Evolutionary conservation across 2,113 vertebrate genomes (phyloP), one percentile per base, ranked within the genome.

Genomic region (Bostrychus sinensis): DNA sequence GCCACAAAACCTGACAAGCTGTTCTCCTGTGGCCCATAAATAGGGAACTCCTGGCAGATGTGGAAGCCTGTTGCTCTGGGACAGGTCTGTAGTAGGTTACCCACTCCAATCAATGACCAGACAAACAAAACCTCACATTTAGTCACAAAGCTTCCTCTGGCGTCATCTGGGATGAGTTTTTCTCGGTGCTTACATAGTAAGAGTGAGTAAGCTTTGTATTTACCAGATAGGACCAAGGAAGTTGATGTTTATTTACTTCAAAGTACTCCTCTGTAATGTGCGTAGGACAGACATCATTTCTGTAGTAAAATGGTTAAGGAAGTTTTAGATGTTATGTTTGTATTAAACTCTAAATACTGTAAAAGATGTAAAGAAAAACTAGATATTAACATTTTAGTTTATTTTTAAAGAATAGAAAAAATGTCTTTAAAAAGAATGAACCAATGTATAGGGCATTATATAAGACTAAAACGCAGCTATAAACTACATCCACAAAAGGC

Each of bases 1-100:
- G 76, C 84, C 61, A 79, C 62, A 72, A 65, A 78, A 68, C 58
- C 56, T 70, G 83, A 85, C 88, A 81, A 57, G 81, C 78, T 56
- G 78, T 65, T 78, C 81, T 83, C 81, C 75, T 39, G 80, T 68
- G 77, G 80, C 80, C 77, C 78, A 78, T 89, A 89, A 89, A 89
- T 85, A 87, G 78, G 77, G 67, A 80, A 68, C 26, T 10, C 66
- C 78, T 81, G 80, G 82, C 88, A 89, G 78, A 88, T 70, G 75
- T 75, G 72, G 74, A 77, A 56, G 60, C 64, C 75, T 26, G 63
- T 65, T 77, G 62, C 62, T 68, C 75, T 60, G 55, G 62, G 76
- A 82, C 79, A 62, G 61, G 60, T 53, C 69, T 55, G 45, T 56
- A 34, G 69, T 56, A 62, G 36, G 65, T 73, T 75, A 51, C 30